These are phyloP conservation scores for Serranus cabrilla DNA, from an alignment of 2,797 vertebrate species.

Conservation along the genomic window DNA sequence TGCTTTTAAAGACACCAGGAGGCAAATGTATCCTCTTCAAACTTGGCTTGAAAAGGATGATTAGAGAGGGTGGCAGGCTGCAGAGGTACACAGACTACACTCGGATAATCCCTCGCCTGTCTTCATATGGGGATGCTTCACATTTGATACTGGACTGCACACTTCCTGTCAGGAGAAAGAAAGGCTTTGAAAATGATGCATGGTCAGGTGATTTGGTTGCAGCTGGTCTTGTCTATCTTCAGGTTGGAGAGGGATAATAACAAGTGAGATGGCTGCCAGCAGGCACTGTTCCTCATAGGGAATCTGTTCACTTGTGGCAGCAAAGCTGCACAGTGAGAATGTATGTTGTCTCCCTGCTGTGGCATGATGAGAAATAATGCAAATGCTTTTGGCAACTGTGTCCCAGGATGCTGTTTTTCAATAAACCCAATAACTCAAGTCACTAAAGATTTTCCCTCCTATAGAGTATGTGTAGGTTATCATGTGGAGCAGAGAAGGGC, in stretches of 20 bases:
- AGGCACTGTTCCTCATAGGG: constrained; percentile 46
- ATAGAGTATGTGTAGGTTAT: constrained; percentile 32
- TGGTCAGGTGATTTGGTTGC: constrained; percentile 61
- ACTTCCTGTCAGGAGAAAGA: constrained; percentile 37
- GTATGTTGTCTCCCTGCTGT: constrained; percentile 56
- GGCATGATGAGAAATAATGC: constrained; percentile 67
- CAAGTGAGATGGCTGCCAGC: constrained; percentile 60
- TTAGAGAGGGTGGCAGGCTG: constrained; percentile 3
- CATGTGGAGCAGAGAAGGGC: constrained; percentile 29
- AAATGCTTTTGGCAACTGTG: constrained; percentile 56
- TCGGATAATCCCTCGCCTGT: constrained; percentile 48
- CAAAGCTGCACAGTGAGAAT: constrained; percentile 30
- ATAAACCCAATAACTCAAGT: constrained; percentile 49
- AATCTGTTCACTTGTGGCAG: constrained; percentile 60
- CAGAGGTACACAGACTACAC: constrained; percentile 29
- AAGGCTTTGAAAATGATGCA: constrained; percentile 50
- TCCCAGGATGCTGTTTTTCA: constrained; percentile 48
- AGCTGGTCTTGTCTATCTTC: constrained; percentile 61
- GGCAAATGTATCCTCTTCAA: constrained; percentile 34
- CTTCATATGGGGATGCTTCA: constrained; percentile 38
- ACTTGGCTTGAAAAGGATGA: constrained; percentile 25
- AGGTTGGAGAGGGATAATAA: constrained; percentile 63
- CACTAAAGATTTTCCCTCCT: constrained; percentile 25
- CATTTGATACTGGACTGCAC: constrained; percentile 32
- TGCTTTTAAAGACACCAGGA: constrained; percentile 10